Conservation (phyloP, 1,140 invertebrate species). For the Drosophila ohnishii region DNA sequence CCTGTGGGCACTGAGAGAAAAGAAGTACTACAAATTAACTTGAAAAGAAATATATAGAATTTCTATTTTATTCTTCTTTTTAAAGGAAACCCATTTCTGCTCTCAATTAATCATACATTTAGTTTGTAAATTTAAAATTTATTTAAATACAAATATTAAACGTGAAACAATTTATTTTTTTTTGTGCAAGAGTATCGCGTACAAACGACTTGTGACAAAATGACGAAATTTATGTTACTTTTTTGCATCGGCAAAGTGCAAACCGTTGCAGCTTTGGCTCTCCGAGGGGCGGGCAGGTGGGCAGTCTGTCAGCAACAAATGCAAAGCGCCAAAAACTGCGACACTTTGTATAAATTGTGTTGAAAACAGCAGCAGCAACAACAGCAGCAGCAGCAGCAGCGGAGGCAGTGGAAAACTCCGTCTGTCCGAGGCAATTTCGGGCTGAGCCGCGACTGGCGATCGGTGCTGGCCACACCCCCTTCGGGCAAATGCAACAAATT, state of each 20-base stretch:
- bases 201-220: conserved; percentile 76
- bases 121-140: not conserved
- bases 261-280: conserved; percentile 44
- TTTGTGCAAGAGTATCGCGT: conserved; percentile 26
- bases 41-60: not conserved
- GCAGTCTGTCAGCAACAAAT: conserved; percentile 76
- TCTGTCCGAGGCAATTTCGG: conserved; percentile 71
- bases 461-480: conserved; percentile 66
- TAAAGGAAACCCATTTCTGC: too few species aligned
- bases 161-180: not conserved
- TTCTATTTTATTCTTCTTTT: too few species aligned
- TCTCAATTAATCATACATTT: not conserved
- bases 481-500: conserved; percentile 77
- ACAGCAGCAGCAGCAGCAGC: conserved; percentile 6
- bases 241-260: conserved; percentile 72
- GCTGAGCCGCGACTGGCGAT: conserved; percentile 24
- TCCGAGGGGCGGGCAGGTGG: conserved; percentile 20
- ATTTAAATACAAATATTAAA: not conserved
- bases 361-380: conserved; percentile 68
- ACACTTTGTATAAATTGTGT: conserved; percentile 81
- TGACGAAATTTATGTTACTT: conserved; percentile 76
- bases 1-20: conserved; percentile 12
- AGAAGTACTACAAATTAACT: not conserved
- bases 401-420: conserved; percentile 49
- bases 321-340: conserved; percentile 80